Conservation (phyloP, 2,113 vertebrate species). For the Pituophis catenifer region DNA sequence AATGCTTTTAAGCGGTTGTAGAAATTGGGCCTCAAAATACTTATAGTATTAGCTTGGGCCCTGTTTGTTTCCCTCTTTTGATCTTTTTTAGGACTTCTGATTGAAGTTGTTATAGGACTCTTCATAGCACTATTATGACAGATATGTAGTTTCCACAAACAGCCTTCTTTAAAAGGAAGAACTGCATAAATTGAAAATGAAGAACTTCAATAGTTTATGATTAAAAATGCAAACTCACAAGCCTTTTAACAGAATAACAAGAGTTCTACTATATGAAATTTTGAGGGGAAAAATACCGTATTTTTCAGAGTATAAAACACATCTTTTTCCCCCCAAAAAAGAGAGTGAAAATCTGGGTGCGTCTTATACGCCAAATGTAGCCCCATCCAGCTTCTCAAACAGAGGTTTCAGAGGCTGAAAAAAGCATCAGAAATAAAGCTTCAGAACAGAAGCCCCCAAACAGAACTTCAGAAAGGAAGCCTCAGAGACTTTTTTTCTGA, state of each 20-base stretch:
- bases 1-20: neutral
- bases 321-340: too few relatives aligned
- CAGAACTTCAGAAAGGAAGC: too few relatives aligned
- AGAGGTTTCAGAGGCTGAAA: too few relatives aligned
- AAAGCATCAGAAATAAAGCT: too few relatives aligned
- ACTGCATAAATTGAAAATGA: neutral
- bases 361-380: too few relatives aligned
- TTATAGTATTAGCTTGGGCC: neutral
- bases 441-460: too few relatives aligned
- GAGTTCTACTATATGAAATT: neutral
- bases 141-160: neutral
- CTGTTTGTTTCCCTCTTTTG: neutral
- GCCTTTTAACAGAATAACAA: neutral
- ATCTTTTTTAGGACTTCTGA: neutral
- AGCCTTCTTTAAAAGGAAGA: neutral
- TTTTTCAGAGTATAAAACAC: too few relatives aligned
- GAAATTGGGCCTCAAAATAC: neutral
- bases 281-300: too few relatives aligned
- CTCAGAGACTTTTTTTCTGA: too few relatives aligned
- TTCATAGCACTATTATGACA: neutral
- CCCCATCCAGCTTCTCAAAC: too few relatives aligned
- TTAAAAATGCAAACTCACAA: neutral
- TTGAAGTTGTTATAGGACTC: neutral
- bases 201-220: neutral
- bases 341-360: too few relatives aligned